phyloP scores from a whole-genome alignment of 2,888 invertebrate species.

The Diachrysia chrysitis region DNA sequence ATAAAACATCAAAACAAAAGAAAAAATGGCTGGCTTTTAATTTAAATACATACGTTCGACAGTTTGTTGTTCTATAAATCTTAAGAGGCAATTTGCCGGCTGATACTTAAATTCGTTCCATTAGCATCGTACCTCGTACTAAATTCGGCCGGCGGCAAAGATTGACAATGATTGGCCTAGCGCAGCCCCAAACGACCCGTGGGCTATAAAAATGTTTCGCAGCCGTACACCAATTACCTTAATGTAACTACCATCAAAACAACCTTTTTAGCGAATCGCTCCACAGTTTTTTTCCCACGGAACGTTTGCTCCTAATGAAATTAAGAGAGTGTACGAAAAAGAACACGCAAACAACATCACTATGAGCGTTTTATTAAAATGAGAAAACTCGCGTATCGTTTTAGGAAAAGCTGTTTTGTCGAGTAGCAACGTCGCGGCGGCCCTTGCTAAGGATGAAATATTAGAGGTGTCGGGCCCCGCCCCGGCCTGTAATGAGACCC shows the following conservation, averaged over 20 bases:
- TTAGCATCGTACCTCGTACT: conserved; percentile 81
- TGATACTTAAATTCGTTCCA: conserved; percentile 81
- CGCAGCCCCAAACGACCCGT: conserved; percentile 80
- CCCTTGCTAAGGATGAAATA: conserved; percentile 82
- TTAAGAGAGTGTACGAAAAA: conserved; percentile 74
- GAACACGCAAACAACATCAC: conserved; percentile 58
- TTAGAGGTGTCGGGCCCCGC: conserved; percentile 80
- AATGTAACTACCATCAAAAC: conserved; percentile 86
- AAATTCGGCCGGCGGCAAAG: conserved; percentile 78
- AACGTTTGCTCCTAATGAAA: conserved; percentile 81
- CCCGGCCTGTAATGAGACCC: conserved; percentile 85
- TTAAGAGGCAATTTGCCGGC: conserved; percentile 77
- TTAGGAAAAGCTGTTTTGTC: conserved; percentile 66
- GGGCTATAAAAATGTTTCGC: conserved; percentile 85
- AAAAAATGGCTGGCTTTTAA: conserved; percentile 67
- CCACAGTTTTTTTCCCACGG: conserved; percentile 74
- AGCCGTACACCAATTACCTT: conserved; percentile 86
- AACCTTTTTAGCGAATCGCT: conserved; percentile 83
- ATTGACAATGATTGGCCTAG: conserved; percentile 83
- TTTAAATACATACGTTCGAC: conserved; percentile 71
- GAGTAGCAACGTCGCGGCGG: conserved; percentile 64
- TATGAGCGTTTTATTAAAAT: conserved; percentile 76
- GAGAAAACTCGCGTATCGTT: conserved; percentile 71
- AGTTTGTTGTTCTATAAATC: conserved; percentile 80
- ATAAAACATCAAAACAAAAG: conserved; percentile 52